Evolutionary conservation across 2,797 vertebrate species (phyloP).

Genomic region (Phaenicophaeus curvirostris): DNA sequence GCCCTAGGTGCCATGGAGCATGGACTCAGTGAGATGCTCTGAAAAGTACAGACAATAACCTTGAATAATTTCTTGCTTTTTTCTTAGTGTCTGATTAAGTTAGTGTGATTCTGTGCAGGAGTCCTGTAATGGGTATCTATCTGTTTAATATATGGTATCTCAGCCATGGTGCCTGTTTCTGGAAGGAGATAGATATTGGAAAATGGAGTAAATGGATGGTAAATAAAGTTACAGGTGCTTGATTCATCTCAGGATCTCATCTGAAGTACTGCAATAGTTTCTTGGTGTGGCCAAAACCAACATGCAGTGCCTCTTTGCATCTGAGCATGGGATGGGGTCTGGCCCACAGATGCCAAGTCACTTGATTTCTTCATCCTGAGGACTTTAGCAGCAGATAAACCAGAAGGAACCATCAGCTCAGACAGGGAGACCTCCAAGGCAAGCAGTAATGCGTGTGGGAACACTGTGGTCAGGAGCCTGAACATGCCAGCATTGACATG

Average conservation of each 20-base stretch:
- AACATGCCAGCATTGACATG: rapidly evolving
- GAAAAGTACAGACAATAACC: not conserved
- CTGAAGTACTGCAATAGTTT: not conserved
- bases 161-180: not conserved
- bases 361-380: not conserved
- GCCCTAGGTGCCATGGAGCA: not conserved
- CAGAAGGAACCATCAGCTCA: not conserved
- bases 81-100: conserved; percentile 19
- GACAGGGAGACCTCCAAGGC: not conserved
- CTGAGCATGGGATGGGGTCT: not conserved
- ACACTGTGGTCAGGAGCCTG: not conserved
- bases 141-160: not conserved
- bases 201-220: not conserved
- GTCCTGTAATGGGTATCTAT: not conserved
- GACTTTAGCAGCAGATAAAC: not conserved
- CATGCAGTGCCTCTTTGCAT: rapidly evolving
- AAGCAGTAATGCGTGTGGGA: not conserved
- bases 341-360: not conserved
- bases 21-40: not conserved
- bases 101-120: not conserved
- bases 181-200: not conserved
- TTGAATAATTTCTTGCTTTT: not conserved
- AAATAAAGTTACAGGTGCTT: not conserved
- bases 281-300: not conserved
- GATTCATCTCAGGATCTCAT: not conserved